Base-by-base conservation (phyloP, 2,113 vertebrate genomes). In the Pseudorhombus dupliciocellatus region DNA sequence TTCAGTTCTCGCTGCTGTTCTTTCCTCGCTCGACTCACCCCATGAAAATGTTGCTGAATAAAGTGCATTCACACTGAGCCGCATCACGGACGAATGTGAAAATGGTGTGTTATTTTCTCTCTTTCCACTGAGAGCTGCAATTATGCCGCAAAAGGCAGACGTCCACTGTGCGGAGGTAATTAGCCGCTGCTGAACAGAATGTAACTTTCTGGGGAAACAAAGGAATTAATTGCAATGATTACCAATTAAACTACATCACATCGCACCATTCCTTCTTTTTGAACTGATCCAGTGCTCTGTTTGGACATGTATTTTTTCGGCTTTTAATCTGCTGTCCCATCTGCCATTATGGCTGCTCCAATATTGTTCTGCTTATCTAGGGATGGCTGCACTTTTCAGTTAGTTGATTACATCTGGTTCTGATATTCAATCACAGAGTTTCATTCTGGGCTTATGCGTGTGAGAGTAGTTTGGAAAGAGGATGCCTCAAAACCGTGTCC, bases 221-320 rank as follows among this genome's bases (percentile, higher is more conserved):
- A 84, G 76, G 76, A 85, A 87, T 84, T 73, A 90, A 92, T 88
- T 88, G 81, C 73, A 89, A 77, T 84, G 77, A 91, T 90, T 89
- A 90, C 70, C 83, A 88, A 91, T 90, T 91, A 81, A 83, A 82
- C 30, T 28, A 78, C 48, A 69, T 80, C 74, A 66, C 42, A 66
- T n/a, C n/a, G 70, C 10, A 31, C 10, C 24, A 2, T 73, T 37
- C 16, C 70, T 6, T 71, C 44, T 62, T 40, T 63, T 73, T 59
- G 34, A 63, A 57, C n/a, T 9, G 22, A 28, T 81, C 51, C 64
- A 75, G 75, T 52, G 72, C 34, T 25, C 2, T 24, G 21, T 18
- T 63, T 77, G 59, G 50, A 71, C 66, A 85, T 83, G 79, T 73
- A 55, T 76, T 71, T 77, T 71, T 77, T 76, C 54, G 79, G 70